Evolutionary conservation across 2,888 invertebrate species (phyloP), one percentile per base, ranked within the genome.

Genomic region (Drosophila yooni): DNA sequence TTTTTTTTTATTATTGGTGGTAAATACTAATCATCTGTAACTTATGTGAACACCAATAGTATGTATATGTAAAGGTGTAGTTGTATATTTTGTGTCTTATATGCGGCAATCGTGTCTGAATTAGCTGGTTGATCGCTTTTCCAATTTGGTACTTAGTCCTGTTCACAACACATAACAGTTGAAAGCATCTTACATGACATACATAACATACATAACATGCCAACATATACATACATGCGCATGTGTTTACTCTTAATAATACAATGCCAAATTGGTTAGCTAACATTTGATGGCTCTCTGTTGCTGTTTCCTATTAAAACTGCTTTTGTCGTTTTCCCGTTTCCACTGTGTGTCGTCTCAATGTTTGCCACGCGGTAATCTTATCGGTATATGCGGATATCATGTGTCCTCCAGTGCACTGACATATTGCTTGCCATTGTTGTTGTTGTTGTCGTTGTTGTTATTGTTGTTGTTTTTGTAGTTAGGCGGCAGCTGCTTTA

Each of bases 401-500:
- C 89, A 88, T 89, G 89, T 88, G 74, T 81, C 87, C 58, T 75
- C 80, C 57, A 76, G 15, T 62, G 80, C 85, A 64, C 67, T 76
- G 57, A 72, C 82, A 70, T 81, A 73, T 62, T 80, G 80, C 43
- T 71, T 71, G 63, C 76, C 67, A 46, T 70, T 74, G 67, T 70
- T 77, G 38, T 72, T 64, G 50, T 58, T 70, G 43, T 58, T 69
- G 43, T 71, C 63, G 56, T 71, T 67, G 46, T 56, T 71, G 57
- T 40, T 70, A 29, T 59, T 69, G 51, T 48, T 73, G 48, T 59
- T 74, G 63, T 46, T 75, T 56, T 79, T 77, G 60, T 56, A 74
- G 65, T 82, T 82, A 70, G 79, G 75, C 70, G 83, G 75, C 75
- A 88, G 77, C 77, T 91, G 88, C 74, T 83, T 91, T 88, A 91